Evolutionary conservation across 2,888 invertebrate species (phyloP).

Genomic region (Crocallis elinguaria): DNA sequence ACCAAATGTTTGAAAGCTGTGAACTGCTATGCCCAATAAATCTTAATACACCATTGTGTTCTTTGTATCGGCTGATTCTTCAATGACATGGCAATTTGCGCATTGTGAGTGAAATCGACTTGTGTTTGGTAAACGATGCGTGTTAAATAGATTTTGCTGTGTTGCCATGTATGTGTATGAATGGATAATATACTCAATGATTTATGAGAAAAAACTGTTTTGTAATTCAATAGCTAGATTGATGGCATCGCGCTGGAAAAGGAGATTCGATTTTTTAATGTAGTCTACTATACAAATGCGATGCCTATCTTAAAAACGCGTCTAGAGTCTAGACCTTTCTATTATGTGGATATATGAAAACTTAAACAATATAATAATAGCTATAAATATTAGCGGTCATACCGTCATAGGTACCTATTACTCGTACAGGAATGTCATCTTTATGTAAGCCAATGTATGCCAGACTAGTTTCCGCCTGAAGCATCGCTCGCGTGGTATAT

Average conservation of each 20-base stretch:
- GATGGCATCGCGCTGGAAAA: constrained; percentile 2
- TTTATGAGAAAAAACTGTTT: constrained; percentile 24
- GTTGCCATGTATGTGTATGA: constrained; percentile 28
- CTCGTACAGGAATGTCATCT: no score
- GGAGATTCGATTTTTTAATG: neutral
- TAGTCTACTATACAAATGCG: no score
- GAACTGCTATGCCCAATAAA: constrained; percentile 57
- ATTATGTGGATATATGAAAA: no score
- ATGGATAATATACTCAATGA: constrained; percentile 7
- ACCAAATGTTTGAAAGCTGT: constrained; percentile 56
- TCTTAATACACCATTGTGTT: constrained; percentile 64
- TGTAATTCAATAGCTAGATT: constrained; percentile 18
- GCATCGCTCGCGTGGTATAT: no score
- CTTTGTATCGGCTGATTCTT: constrained; percentile 52
- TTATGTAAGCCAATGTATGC: no score
- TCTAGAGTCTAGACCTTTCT: no score
- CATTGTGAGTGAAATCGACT: constrained; percentile 49
- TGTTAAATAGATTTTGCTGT: constrained; percentile 34
- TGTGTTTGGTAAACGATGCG: constrained; percentile 46
- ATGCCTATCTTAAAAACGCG: no score
- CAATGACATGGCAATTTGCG: constrained; percentile 50
- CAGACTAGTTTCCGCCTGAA: no score
- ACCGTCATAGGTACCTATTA: no score
- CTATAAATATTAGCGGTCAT: no score
- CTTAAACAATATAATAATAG: no score